These are phyloP conservation scores for Leptopilina drosophilae DNA, from an alignment of 2,888 invertebrate genomes.

Conservation along the genomic window DNA sequence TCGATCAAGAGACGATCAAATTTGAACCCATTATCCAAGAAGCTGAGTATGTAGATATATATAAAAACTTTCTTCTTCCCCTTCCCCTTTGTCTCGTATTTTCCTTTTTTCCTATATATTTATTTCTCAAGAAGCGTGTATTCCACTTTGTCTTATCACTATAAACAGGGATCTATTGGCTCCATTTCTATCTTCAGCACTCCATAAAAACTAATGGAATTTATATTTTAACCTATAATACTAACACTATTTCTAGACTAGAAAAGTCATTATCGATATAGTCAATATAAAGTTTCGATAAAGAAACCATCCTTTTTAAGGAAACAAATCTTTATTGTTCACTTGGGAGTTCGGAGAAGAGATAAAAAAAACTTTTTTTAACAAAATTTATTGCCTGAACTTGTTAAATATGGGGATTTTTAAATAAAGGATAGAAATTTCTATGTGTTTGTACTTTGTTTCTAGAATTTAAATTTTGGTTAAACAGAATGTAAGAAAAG, in stretches of 20 bases:
- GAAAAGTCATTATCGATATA: background rate
- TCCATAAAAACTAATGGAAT: conserved; percentile 1
- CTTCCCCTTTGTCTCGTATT: background rate
- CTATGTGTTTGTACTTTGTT: no score
- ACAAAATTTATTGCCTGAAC: no score
- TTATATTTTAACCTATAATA: background rate
- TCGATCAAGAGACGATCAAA: background rate
- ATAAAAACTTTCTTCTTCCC: background rate
- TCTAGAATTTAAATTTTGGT: no score
- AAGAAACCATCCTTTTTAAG: background rate
- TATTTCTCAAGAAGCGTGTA: conserved; percentile 1
- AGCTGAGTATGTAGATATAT: background rate
- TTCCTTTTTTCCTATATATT: background rate
- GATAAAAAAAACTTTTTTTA: no score
- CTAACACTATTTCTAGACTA: background rate
- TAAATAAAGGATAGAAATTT: no score
- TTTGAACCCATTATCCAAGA: conserved; percentile 11
- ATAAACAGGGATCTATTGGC: background rate
- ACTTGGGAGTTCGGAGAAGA: no score
- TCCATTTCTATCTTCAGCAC: background rate
- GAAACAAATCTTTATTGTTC: background rate
- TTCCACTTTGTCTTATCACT: conserved; percentile 31
- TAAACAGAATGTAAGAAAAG: no score
- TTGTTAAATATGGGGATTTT: no score
- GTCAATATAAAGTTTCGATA: background rate